Base-by-base conservation (phyloP, 2,888 invertebrate genomes). In the Dorcus parallelipipedus region DNA sequence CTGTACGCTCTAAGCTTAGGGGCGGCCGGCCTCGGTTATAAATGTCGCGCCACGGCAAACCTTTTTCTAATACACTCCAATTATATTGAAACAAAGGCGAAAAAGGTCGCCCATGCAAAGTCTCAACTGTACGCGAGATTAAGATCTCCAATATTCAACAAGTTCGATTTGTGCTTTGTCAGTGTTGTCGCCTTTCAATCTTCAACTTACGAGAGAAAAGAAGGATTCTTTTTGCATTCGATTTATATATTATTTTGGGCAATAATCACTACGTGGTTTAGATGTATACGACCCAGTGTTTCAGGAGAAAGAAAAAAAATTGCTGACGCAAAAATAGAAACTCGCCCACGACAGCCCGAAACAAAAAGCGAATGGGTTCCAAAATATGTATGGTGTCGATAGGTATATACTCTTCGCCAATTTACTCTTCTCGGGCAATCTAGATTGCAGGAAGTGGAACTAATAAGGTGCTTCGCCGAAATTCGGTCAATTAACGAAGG, bases 1-100 rank as follows among this genome's bases (percentile, higher is more conserved):
- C 63, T 61, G 60, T 52, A 60, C 56, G 64, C 56, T 58, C 55
- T 57, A 52, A 56, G 58, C 55, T 54, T 53, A 59, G 60, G 61
- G 63, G 64, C 60, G 60, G 58, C 56, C 57, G 39, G 43, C 55
- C 49, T 59, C 61, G 52, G 43, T 60, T 57, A 56, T 61, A 59
- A 60, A 57, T 48, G 58, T 58, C 47, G 49, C 54, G 42, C 47
- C 9, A 17, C 40, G 50, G 40, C 50, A 50, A 57, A 56, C 56
- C 57, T 57, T 57, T 57, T 57, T 52, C 57, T 57, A 57, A 52
- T 57, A 14, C 14, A 47, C 49, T 33, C 41, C 41, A 41, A 41
- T 41, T 14, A 14, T 41, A 41, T 41, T 14, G 10, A 41, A 41
- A 14, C 14, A n/a, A 14, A 41, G 10, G 41, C 14, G 14, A 6